phyloP scores from a whole-genome alignment of 2,888 invertebrate genomes.

The Plemyria rubiginata region DNA sequence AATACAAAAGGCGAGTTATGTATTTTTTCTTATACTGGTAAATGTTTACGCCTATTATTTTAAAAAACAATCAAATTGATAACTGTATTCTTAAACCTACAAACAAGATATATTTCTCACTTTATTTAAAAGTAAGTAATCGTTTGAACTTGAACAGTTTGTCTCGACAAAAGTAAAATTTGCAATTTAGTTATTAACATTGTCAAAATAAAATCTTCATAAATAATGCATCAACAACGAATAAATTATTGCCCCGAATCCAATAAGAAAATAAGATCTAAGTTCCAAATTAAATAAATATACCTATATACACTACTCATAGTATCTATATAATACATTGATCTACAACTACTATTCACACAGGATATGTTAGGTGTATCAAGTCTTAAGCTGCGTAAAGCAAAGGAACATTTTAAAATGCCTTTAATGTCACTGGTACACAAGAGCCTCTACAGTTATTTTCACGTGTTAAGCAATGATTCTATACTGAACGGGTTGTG shows the following conservation, averaged over 20 bases:
- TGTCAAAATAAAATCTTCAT: constrained; percentile 45
- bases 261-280: constrained; percentile 42
- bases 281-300: constrained; percentile 54
- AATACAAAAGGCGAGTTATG: too few species aligned
- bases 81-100: constrained; percentile 1
- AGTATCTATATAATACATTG: constrained; percentile 75
- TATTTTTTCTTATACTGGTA: background rate
- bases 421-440: constrained; percentile 57
- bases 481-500: constrained; percentile 96
- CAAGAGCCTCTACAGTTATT: constrained; percentile 75
- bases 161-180: constrained; percentile 26
- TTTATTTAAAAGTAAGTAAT: background rate
- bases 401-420: constrained; percentile 71
- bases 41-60: background rate
- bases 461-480: constrained; percentile 91
- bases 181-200: constrained; percentile 52
- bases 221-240: constrained; percentile 73
- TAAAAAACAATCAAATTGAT: background rate
- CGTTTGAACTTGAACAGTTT: background rate
- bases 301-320: constrained; percentile 71
- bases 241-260: constrained; percentile 75
- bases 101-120: background rate
- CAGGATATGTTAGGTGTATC: constrained; percentile 74
- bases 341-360: constrained; percentile 77
- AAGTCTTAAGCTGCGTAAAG: constrained; percentile 75